Base-by-base conservation (phyloP, 1,140 invertebrate genomes). In the Hylyphantes graminicola region DNA sequence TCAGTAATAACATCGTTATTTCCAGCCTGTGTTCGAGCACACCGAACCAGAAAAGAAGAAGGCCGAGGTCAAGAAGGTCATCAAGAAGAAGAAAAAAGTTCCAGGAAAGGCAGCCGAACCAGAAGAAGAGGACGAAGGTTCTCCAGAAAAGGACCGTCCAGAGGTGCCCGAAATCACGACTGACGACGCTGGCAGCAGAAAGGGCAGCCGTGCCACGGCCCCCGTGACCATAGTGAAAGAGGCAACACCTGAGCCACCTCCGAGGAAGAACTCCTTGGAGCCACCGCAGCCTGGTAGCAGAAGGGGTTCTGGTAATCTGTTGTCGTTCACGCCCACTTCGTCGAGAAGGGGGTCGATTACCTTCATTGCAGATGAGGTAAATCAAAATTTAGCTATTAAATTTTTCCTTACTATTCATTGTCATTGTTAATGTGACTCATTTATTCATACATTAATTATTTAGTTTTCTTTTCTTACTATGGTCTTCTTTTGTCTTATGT, bases 301-400 rank as follows among this genome's bases (percentile, higher is more conserved):
- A 55, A 80, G 87, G 17, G 83, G 85, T 53, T 85, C 85, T 13
- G 67, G 11, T 12, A 73, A 50, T 21, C 35, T 67, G 13, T 35
- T 77, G 51, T 15, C 61, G 6, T 51, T 61, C 55, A 51, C 64
- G 11, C 86, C 86, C 19, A 54, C 57, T 21, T 61, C 57, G 3
- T 54, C 59, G 2, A 75, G 87, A 50, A 83, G 87, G 51, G 80
- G 85, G 7, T 87, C 87, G 19, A 87, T 87, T 19, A 83, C 86
- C 53, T 55, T 87, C 3, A 96, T 97, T 89, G 95, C 95, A 89
- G 96, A 97, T 90, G 96, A 88, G 72, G 85, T 86, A 48, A 61
- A 65, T 81, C 63, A 15, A 5, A 1, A 35, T 35, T 35, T 35
- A 1, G 35, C 35, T 35, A 2, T 1, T 35, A 35, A 35, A 35